A percentile compares a stretch with the other conserved stretches of the same genome.
Evolutionary conservation across 2,797 vertebrate species (phyloP).

Genomic region (Catharus ustulatus): DNA sequence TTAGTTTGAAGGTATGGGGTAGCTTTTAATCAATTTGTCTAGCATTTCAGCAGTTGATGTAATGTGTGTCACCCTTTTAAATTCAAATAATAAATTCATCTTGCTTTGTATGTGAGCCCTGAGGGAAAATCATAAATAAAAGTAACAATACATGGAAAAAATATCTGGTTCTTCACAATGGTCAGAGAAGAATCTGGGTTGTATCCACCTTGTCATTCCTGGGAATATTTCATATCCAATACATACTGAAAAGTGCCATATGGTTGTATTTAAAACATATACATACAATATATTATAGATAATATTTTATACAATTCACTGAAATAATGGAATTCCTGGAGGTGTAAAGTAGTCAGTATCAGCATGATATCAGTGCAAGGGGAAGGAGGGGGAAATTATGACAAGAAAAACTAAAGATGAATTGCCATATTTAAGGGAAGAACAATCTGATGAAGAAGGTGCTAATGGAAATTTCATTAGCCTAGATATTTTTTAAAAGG

Average conservation of each 20-base stretch:
- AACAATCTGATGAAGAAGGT: neutral
- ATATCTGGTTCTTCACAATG: neutral
- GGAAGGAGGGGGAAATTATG: neutral
- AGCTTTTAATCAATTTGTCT: slow-evolving; percentile 2
- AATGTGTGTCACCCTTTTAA: neutral
- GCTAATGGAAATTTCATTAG: neutral
- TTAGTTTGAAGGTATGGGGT: neutral
- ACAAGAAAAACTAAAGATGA: neutral
- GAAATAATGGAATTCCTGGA: neutral
- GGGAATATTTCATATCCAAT: neutral
- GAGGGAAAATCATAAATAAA: neutral
- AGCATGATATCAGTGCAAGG: neutral
- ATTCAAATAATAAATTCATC: neutral
- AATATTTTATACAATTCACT: neutral
- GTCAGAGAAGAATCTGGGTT: neutral
- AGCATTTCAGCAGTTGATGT: neutral
- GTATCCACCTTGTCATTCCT: neutral
- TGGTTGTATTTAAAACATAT: neutral
- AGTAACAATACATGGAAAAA: neutral
- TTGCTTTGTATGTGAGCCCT: neutral
- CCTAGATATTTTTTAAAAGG: neutral
- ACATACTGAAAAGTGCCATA: neutral
- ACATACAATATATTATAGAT: neutral
- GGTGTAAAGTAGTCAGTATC: neutral
- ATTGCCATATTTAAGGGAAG: neutral